Conservation (phyloP, 30 jellyfish, hydroid and myxozoan genomes). For the Aurelia sp. region DNA sequence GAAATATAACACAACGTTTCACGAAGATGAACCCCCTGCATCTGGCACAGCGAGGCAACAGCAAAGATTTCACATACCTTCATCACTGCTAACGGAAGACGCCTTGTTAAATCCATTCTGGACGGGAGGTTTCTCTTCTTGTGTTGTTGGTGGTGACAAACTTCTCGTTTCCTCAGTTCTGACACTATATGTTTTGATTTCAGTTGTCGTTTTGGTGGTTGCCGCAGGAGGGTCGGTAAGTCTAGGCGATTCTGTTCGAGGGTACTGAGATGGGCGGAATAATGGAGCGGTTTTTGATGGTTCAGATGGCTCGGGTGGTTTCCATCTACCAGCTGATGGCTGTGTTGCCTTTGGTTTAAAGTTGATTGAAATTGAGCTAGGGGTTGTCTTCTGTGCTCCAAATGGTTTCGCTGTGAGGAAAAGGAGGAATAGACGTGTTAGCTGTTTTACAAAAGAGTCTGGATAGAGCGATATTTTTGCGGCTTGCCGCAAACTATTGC, state of each 20-base stretch:
- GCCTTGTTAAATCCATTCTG: conserved; percentile 49
- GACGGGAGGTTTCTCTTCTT: conserved; percentile 39
- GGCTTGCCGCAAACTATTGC: too few species aligned
- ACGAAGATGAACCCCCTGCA: neutral
- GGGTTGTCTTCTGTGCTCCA: conserved; percentile 67
- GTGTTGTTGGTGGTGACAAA: conserved; percentile 40
- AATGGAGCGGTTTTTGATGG: conserved; percentile 40
- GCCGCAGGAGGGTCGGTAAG: neutral
- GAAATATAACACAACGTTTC: neutral
- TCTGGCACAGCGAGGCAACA: neutral
- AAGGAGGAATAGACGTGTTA: neutral
- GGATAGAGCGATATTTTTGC: too few species aligned
- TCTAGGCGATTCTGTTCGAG: conserved; percentile 15
- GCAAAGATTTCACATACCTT: conserved; percentile 16
- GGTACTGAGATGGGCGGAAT: conserved; percentile 16
- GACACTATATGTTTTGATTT: conserved; percentile 3
- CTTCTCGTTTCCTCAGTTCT: conserved; percentile 21
- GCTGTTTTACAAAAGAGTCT: too few species aligned
- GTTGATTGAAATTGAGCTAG: conserved; percentile 58
- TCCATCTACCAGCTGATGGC: conserved; percentile 43
- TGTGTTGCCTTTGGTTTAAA: conserved; percentile 54
- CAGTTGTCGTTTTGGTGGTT: conserved; percentile 28
- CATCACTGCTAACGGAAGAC: conserved; percentile 65
- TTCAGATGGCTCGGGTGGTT: conserved; percentile 44
- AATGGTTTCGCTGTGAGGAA: conserved; percentile 65